Evolutionary conservation across 2,113 vertebrate species (phyloP).

Genomic region (Dasyprocta punctata): DNA sequence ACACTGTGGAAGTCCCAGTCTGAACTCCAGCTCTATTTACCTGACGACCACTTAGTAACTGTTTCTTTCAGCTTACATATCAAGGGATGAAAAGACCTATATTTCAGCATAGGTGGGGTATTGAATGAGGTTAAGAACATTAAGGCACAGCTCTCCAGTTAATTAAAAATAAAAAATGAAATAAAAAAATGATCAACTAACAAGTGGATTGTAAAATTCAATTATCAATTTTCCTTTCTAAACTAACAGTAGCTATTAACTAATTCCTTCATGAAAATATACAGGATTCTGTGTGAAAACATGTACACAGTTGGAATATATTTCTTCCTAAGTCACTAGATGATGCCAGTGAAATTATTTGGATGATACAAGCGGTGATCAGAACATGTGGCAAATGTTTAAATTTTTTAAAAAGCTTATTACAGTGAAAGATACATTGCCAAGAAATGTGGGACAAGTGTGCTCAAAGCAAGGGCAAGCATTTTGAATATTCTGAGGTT

Average conservation of each 20-base stretch:
- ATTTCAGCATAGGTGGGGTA: not conserved
- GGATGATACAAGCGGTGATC: not conserved
- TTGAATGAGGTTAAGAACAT: not conserved
- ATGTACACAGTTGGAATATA: not conserved
- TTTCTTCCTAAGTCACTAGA: not conserved
- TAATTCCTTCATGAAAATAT: not conserved
- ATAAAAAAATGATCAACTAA: not conserved
- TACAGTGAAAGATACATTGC: not conserved
- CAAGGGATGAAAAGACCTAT: not conserved
- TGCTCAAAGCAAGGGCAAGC: not conserved
- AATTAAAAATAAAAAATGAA: too few species aligned
- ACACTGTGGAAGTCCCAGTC: not conserved
- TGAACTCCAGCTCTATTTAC: not conserved
- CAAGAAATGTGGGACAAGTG: not conserved
- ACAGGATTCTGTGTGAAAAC: not conserved
- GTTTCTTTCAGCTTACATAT: not conserved
- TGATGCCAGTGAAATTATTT: slow-evolving; percentile 23
- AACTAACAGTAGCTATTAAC: not conserved
- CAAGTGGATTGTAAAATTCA: not conserved
- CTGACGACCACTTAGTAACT: not conserved
- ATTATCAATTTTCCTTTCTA: slow-evolving; percentile 52
- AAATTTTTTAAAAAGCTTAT: not conserved
- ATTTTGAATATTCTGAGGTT: not conserved
- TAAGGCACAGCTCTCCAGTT: not conserved
- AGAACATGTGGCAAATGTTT: not conserved